phyloP scores from a whole-genome alignment of 1,140 invertebrate species.

The Aplysia californica region DNA sequence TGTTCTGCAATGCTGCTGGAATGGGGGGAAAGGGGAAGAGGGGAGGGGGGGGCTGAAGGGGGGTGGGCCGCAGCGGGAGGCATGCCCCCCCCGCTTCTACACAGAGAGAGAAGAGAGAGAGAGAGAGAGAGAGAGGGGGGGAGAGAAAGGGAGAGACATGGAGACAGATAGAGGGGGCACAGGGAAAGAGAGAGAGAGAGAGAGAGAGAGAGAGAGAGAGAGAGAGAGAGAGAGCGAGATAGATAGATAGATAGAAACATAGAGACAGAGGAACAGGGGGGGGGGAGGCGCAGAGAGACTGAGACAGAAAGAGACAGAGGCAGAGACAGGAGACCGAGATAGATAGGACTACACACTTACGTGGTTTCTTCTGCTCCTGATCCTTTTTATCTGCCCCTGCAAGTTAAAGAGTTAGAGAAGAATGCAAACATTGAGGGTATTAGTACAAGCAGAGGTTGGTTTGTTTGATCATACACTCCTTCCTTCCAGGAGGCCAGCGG shows the following conservation, averaged over 20 bases:
- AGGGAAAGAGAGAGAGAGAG: constrained; percentile 11
- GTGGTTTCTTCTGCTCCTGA: constrained; percentile 26
- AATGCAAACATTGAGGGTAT: constrained; percentile 18
- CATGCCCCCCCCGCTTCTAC: too few species aligned
- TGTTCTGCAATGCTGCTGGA: too few species aligned
- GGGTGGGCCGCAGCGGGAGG: neutral
- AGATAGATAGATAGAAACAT: neutral
- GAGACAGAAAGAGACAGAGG: neutral
- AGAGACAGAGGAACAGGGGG: neutral
- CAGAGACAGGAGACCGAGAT: neutral
- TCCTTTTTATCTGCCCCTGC: constrained; percentile 14
- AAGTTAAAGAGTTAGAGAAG: constrained; percentile 29
- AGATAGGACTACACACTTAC: constrained; percentile 3
- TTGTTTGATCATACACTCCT: too few species aligned
- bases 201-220: constrained; percentile 14
- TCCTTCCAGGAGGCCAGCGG: too few species aligned
- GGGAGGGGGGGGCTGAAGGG: neutral
- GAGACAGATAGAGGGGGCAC: constrained; percentile 3
- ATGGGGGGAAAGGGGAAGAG: too few species aligned
- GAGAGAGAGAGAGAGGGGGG: constrained; percentile 6
- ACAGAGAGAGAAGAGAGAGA: neutral
- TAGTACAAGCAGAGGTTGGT: neutral
- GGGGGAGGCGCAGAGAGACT: neutral
- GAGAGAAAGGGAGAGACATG: neutral
- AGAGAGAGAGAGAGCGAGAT: constrained; percentile 9